Evolutionary conservation across 2,888 invertebrate species (phyloP), one percentile per base, ranked within the genome.

Genomic region (Limulus polyphemus): DNA sequence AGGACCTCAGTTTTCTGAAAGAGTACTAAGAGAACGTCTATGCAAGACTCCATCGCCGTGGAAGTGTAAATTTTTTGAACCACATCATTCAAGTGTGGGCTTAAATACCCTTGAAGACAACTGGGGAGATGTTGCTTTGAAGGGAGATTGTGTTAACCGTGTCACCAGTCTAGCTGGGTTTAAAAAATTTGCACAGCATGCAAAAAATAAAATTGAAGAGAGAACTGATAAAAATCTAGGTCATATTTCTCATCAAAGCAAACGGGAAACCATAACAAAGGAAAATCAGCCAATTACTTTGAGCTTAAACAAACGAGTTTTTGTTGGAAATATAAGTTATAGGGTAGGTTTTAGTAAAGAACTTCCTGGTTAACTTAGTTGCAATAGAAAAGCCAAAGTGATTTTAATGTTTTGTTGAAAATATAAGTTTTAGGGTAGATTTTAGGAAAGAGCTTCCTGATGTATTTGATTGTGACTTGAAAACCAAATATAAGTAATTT

Each of bases 31-130:
- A 14, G 70, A 70, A 59, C 61, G 70, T 59, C 67, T 70, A 14
- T 70, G 70, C 62, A 66, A 67, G 60, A 70, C 70, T 14, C 70
- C 70, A 56, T 70, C 70, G 58, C 70, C 70, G 63, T 64, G 70
- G 61, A 69, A 70, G 63, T 65, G 66, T 62, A 63, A 68, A 32
- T 60, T 63, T 62, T 69, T 70, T 56, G 64, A 65, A 56, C 65
- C 69, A 51, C 60, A 65, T 56, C 61, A 56, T 48, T 67, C 63
- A 13, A 64, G 65, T 48, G 60, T 67, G 48, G 67, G 67, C n/a
- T 63, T 67, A 51, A 66, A 66, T 50, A 56, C 57, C n/a, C 49
- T 65, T 12, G 64, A 62, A 54, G 66, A 67, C 51, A 60, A 62
- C 48, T 61, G 59, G 16, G 66, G 66, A 48, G 66, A 66, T 49